These are phyloP conservation scores for Andrena trimmerana DNA, from an alignment of 2,888 invertebrate species.

Conservation along the genomic window DNA sequence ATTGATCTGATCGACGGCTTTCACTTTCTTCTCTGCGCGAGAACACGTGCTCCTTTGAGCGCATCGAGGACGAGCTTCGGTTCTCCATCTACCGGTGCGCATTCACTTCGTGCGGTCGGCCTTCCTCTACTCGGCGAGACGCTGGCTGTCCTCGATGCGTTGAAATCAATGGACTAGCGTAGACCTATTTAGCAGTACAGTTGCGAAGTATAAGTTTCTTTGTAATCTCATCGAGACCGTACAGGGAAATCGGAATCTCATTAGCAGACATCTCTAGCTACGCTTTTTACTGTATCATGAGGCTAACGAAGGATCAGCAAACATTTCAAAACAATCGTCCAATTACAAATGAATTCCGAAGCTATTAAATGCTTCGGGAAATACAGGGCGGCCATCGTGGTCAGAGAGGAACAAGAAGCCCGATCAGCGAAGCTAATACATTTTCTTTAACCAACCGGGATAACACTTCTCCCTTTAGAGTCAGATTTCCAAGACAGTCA, in stretches of 20 bases:
- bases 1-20: slow-evolving; percentile 21
- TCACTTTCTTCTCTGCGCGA: not conserved
- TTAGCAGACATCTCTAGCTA: no score
- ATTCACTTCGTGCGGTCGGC: not conserved
- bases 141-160: slow-evolving; percentile 28
- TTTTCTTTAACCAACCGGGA: slow-evolving; percentile 13
- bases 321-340: not conserved
- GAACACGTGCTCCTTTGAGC: slow-evolving; percentile 12
- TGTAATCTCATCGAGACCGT: not conserved
- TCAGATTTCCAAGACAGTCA: slow-evolving; percentile 49
- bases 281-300: no score
- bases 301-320: not conserved
- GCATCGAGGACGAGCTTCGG: slow-evolving; percentile 17
- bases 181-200: slow-evolving; percentile 17
- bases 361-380: not conserved
- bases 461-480: slow-evolving; percentile 32
- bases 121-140: not conserved
- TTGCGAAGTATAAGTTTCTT: slow-evolving; percentile 21
- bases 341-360: not conserved
- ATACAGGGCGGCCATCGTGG: not conserved
- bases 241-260: slow-evolving; percentile 25
- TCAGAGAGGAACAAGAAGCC: slow-evolving; percentile 14
- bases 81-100: slow-evolving; percentile 2
- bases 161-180: slow-evolving; percentile 38
- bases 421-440: slow-evolving; percentile 12